A percentile compares a stretch with the other conserved stretches of the same genome.
Conservation (phyloP, 2,113 vertebrate genomes). For the Romanogobio albipinnatus region DNA sequence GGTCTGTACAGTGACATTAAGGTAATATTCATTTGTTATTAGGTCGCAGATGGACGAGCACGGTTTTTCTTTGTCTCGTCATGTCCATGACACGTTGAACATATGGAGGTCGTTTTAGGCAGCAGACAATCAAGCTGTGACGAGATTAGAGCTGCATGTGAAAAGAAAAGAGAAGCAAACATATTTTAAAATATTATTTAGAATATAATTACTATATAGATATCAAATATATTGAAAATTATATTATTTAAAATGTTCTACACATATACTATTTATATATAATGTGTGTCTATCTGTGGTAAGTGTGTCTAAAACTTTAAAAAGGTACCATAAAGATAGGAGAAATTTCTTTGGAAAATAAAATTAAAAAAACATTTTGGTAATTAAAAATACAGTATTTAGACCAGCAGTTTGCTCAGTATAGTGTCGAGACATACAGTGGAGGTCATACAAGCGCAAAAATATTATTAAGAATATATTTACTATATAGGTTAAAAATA, state of each 20-base stretch:
- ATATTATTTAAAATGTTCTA: background rate
- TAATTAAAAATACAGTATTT: slow-evolving; percentile 64
- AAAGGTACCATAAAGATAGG: slow-evolving; percentile 19
- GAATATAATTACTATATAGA: background rate
- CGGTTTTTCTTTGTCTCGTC: background rate
- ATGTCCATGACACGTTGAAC: background rate
- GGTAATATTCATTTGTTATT: background rate
- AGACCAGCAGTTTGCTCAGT: slow-evolving; percentile 61
- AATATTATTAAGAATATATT: background rate
- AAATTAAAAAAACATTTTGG: slow-evolving; percentile 53
- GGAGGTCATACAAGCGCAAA: slow-evolving; percentile 65
- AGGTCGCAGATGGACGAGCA: slow-evolving; percentile 13
- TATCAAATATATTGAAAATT: background rate
- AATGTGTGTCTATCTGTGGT: background rate
- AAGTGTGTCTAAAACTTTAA: background rate
- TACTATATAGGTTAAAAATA: background rate
- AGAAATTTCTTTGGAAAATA: too few relatives aligned
- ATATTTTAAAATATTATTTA: background rate
- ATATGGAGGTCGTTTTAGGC: background rate
- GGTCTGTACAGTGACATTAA: background rate
- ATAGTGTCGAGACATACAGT: slow-evolving; percentile 64
- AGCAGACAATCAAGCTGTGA: slow-evolving; percentile 7
- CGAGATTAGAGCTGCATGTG: background rate
- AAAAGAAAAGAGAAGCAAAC: background rate
- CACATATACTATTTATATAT: background rate